Evolutionary conservation across 2,113 vertebrate species (phyloP).

Genomic region (Hippolais icterina): DNA sequence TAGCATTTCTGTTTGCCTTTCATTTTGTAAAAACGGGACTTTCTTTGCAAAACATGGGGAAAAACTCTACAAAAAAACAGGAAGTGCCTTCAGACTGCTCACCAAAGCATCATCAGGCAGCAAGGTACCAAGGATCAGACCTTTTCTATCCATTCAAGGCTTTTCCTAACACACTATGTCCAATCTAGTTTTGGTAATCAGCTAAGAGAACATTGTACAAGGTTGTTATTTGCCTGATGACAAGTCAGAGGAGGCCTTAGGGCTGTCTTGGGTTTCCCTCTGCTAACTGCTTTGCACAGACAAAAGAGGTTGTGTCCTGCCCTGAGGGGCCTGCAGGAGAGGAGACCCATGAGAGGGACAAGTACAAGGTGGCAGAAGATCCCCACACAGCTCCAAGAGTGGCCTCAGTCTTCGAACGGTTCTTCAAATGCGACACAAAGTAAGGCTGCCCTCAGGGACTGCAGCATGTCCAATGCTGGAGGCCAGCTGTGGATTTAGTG

Average conservation of each 20-base stretch:
- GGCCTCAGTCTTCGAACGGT: not conserved
- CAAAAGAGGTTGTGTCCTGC: not conserved
- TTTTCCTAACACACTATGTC: not conserved
- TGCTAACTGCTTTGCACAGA: not conserved
- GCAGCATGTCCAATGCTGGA: not conserved
- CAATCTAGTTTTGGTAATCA: not conserved
- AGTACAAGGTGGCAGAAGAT: not conserved
- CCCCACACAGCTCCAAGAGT: not conserved
- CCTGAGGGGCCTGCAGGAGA: not conserved
- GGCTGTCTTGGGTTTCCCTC: not conserved
- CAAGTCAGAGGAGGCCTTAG: not conserved
- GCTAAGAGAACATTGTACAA: not conserved
- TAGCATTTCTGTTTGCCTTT: slow-evolving; percentile 10
- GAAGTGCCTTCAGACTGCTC: slow-evolving; percentile 36
- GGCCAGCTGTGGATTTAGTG: not conserved
- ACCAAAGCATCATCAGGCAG: not conserved
- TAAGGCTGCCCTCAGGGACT: not conserved
- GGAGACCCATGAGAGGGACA: not conserved
- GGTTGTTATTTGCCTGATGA: not conserved
- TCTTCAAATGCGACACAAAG: not conserved
- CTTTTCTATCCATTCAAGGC: not conserved
- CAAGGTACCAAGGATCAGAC: fast-evolving
- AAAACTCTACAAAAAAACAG: slow-evolving; percentile 49
- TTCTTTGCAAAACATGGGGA: slow-evolving; percentile 8
- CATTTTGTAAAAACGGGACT: not conserved